Evolutionary conservation across 2,797 vertebrate species (phyloP).

Genomic region (Calcarius lapponicus): DNA sequence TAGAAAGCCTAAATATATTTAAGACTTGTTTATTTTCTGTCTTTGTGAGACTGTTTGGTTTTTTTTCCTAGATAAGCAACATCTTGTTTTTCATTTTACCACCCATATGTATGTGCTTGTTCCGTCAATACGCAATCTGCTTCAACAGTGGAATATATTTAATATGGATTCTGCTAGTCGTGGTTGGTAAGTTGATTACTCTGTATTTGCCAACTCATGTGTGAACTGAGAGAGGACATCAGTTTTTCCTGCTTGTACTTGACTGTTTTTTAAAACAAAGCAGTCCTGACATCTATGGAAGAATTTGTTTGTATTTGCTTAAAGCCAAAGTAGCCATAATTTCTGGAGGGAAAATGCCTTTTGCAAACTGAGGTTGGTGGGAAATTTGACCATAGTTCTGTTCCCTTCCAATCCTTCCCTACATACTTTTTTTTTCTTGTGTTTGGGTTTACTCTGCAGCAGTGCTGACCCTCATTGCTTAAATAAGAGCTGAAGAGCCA

Average conservation of each 20-base stretch:
- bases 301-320: background rate
- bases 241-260: conserved; percentile 25
- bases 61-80: conserved; percentile 93
- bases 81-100: conserved; percentile 97
- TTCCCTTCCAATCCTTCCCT: background rate
- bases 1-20: background rate
- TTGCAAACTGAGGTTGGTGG: background rate
- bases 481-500: background rate
- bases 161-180: conserved; percentile 95
- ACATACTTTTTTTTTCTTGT: background rate
- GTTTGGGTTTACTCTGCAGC: background rate
- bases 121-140: conserved; percentile 93
- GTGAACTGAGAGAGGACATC: conserved; percentile 17
- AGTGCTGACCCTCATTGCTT: background rate
- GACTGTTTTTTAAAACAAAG: conserved; percentile 40
- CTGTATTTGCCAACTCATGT: background rate
- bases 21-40: conserved; percentile 4
- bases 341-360: background rate
- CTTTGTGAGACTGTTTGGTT: conserved; percentile 29
- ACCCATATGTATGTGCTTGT: conserved; percentile 97
- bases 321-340: background rate
- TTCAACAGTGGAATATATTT: conserved; percentile 99
- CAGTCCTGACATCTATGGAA: background rate
- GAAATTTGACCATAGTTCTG: background rate
- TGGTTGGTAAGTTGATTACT: conserved; percentile 90